Base-by-base conservation (phyloP, 2,888 invertebrate genomes). In the Thalpophila matura region DNA sequence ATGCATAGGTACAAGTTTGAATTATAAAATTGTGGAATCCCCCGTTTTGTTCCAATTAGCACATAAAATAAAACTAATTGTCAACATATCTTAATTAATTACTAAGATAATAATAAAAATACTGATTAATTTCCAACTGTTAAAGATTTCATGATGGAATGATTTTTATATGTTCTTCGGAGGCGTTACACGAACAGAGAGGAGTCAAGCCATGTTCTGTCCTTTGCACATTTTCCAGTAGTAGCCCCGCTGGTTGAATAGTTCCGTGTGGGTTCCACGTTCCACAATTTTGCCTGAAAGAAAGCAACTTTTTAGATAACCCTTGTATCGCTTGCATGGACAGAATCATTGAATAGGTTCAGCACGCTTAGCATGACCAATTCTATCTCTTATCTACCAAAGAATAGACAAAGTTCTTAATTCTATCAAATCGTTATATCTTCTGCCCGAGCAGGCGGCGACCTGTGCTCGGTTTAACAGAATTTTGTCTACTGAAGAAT, bases 221-320 rank as follows among this genome's bases (percentile, higher is more conserved):
- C 91, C 92, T 80, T 87, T 95, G 82, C 96, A 96, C 85, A 97
- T 95, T 49, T 95, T 95, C 89, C 96, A 96, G 87, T 98, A 98
- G 33, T 96, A 90, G 2, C 97, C 96, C 76, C 96, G 95, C 56
- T 93, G 89, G 31, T 90, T 92, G 86, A 97, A 95, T 12, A 98
- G 92, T 77, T 97, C 96, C 1, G 96, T 92, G 79, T 98, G 98
- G 1, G 96, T 96, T 35, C 98, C 98, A 75, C 96, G 95, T 85
- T 98, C 98, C 3, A 96, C 96, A 12, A 98, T 96, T 74, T 93
- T 93, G 27, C 98, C 98, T 86, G 82, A 31, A 84, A 83, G 50
- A 20, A 43, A 53, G n/a, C 2, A 6, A 4, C 10, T 12, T 16
- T 31, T n/a, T 1, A n/a, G 7, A 37, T 20, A 9, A 10, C 7